Evolutionary conservation across 1,140 invertebrate species (phyloP), one percentile per base, ranked within the genome.

Genomic region (Drosophila insularis): DNA sequence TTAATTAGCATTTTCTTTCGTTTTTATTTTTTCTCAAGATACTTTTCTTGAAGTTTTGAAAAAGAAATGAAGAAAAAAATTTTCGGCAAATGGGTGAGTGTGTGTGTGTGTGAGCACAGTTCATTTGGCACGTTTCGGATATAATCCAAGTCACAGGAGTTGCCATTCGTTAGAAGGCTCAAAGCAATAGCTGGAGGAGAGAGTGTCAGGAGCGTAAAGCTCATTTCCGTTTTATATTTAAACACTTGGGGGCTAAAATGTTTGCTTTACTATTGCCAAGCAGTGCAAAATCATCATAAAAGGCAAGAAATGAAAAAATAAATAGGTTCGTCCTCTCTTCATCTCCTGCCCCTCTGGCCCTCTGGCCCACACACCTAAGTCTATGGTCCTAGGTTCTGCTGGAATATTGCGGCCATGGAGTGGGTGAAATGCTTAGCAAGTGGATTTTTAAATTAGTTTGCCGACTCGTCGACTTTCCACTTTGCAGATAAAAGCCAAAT

Each of bases 191-290:
- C 35, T 32, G 66, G 67, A 77, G 68, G 55, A 19, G 59, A 63
- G 40, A 70, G 67, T 50, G 65, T 31, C 39, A 40, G 66, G 72
- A 77, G 68, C 72, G 43, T 50, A 89, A 89, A 89, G 80, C 84
- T 89, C 84, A 89, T 89, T 89, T 89, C 84, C 84, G 84, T 77
- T 89, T 89, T 89, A 78, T 89, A 89, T 89, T 89, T 89, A 89
- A 89, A 89, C 84, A 89, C 84, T 89, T 80, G 80, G 79, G 81
- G 84, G 85, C 84, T 84, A 89, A 89, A 89, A 89, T 89, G 85
- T 89, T 89, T 89, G 85, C 80, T 72, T 87, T 84, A 55, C 73
- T 68, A 89, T 78, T 78, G 74, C 76, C 55, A 72, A 73, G 71
- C 81, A 86, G 68, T 87, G 84, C 80, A 74, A 89, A 87, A 87